Percentiles rank a stretch among this genome's conserved stretches.
These are phyloP conservation scores for Pelobates fuscus DNA, from an alignment of 2,113 vertebrate species.

Conservation along the genomic window DNA sequence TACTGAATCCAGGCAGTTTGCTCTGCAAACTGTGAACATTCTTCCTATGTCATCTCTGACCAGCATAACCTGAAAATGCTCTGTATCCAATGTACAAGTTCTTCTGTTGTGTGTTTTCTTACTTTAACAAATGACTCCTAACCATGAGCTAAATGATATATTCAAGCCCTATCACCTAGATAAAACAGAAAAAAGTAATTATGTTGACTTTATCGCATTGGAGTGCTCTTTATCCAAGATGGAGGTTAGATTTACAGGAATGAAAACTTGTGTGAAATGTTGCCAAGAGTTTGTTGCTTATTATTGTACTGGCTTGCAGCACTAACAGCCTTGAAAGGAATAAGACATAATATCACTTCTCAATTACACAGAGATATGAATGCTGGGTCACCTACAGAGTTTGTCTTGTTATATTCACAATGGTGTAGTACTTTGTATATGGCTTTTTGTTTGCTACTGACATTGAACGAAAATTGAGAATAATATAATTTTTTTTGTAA, in stretches of 20 bases:
- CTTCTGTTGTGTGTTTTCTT: too few species aligned
- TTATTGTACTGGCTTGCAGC: constrained; percentile 26
- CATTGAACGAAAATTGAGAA: too few species aligned
- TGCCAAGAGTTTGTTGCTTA: constrained; percentile 16
- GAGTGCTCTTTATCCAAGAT: not conserved
- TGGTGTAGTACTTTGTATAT: not conserved
- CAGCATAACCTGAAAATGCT: too few species aligned
- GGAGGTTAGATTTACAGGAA: constrained; percentile 17
- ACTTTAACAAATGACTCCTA: too few species aligned
- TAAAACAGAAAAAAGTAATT: not conserved
- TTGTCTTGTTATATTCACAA: constrained; percentile 23
- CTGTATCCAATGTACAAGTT: too few species aligned
- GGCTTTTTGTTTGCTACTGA: not conserved
- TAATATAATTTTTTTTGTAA: too few species aligned
- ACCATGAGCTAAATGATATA: not conserved
- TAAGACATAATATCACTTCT: constrained; percentile 26
- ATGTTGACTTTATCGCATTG: constrained; percentile 10
- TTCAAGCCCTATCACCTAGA: not conserved
- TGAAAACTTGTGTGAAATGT: constrained; percentile 1
- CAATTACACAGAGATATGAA: constrained; percentile 14
- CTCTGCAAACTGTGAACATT: too few species aligned
- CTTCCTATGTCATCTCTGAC: too few species aligned
- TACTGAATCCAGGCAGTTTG: too few species aligned
- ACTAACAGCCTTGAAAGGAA: constrained; percentile 18
- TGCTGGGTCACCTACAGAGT: constrained; percentile 30